A percentile compares a stretch with the other conserved stretches of the same genome.
Conservation (phyloP, 2,113 vertebrate genomes). For the Malurus elegans region DNA sequence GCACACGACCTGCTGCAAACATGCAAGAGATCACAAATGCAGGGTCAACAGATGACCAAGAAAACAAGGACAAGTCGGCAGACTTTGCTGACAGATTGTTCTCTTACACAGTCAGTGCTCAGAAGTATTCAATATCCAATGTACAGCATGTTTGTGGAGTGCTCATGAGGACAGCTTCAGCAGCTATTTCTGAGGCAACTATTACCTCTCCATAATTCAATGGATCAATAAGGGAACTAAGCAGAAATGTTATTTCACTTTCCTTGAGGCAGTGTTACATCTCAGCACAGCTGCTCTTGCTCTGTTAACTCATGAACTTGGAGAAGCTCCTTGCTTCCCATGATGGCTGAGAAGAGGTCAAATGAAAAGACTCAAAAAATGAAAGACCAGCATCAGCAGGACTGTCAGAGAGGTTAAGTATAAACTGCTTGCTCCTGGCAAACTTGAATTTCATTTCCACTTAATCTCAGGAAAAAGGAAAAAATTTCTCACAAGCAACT, state of each 20-base stretch:
- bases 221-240: neutral
- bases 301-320: neutral
- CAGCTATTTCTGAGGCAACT: neutral
- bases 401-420: neutral
- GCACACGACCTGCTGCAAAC: neutral
- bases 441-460: neutral
- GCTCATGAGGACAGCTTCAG: neutral
- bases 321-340: neutral
- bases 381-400: neutral
- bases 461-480: neutral
- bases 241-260: neutral
- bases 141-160: neutral
- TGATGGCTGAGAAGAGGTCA: neutral
- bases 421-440: neutral
- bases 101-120: neutral
- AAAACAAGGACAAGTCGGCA: neutral
- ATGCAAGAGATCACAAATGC: neutral
- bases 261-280: neutral
- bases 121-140: neutral
- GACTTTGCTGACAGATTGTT: neutral
- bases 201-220: neutral
- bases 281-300: neutral
- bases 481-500: neutral
- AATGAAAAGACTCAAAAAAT: slow-evolving; percentile 8
- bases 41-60: neutral